Conservation (phyloP, 2,113 vertebrate species). For the Platycercus adscitus region DNA sequence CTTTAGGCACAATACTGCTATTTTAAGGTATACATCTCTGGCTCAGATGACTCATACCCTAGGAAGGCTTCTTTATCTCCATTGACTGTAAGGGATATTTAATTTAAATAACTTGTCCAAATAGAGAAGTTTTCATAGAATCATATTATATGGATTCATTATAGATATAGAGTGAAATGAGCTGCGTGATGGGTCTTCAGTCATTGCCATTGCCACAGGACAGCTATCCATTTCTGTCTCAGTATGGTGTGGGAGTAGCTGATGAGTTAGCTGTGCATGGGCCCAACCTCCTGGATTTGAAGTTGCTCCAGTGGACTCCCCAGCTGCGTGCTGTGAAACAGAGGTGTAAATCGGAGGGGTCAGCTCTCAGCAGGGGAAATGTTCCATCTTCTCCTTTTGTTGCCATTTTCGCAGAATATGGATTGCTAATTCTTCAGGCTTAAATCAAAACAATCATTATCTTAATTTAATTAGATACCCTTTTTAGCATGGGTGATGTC, state of each 20-base stretch:
- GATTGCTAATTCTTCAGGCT: neutral
- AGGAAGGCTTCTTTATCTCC: neutral
- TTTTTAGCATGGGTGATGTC: constrained; percentile 20
- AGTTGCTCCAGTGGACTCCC: neutral
- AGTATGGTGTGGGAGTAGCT: rapidly evolving
- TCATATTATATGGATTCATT: neutral
- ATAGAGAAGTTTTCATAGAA: neutral
- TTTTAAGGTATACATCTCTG: neutral
- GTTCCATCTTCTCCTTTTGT: neutral
- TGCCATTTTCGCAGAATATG: neutral
- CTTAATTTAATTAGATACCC: constrained; percentile 15
- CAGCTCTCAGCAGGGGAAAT: neutral
- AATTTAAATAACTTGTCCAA: constrained; percentile 9
- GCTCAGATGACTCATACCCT: constrained; percentile 2
- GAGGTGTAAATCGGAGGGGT: neutral
- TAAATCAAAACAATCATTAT: neutral
- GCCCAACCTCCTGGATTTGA: neutral
- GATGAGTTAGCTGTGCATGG: neutral
- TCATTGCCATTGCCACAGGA: neutral
- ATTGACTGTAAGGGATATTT: neutral
- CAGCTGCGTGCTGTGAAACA: neutral
- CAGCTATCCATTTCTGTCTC: neutral
- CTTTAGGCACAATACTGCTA: neutral
- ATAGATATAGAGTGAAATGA: neutral
- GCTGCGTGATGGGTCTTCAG: neutral